These are phyloP conservation scores for Parauchenoglanis ngamensis DNA, from an alignment of 2,797 vertebrate genomes.

Conservation along the genomic window DNA sequence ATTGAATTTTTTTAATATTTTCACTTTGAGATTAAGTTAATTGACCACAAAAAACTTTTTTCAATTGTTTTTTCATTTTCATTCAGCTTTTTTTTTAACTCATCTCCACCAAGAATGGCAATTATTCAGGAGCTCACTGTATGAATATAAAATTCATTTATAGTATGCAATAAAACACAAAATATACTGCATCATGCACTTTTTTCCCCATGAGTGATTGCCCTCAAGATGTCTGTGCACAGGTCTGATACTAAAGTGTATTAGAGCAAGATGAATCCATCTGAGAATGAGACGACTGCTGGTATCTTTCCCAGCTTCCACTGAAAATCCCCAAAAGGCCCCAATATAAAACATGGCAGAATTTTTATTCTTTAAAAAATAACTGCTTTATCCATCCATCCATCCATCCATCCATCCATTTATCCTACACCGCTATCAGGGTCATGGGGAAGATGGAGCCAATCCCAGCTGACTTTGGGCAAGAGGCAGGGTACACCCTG, in stretches of 20 bases:
- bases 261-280: background rate
- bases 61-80: background rate
- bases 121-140: background rate
- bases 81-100: background rate
- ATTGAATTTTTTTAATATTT: background rate
- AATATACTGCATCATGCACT: background rate
- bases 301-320: background rate
- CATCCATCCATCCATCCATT: too few relatives aligned
- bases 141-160: background rate
- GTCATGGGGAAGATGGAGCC: too few relatives aligned
- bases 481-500: too few relatives aligned
- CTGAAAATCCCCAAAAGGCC: background rate
- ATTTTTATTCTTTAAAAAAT: background rate
- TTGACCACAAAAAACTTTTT: background rate
- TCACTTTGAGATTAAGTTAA: background rate
- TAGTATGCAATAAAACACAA: background rate
- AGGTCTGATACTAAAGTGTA: background rate
- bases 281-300: background rate
- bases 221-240: background rate
- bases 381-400: too few relatives aligned
- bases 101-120: background rate
- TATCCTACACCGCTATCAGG: too few relatives aligned
- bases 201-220: background rate
- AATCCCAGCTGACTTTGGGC: too few relatives aligned
- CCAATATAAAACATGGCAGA: background rate